Evolutionary conservation across 2,113 vertebrate genomes (phyloP).

Genomic region (Phyllostomus hastatus): DNA sequence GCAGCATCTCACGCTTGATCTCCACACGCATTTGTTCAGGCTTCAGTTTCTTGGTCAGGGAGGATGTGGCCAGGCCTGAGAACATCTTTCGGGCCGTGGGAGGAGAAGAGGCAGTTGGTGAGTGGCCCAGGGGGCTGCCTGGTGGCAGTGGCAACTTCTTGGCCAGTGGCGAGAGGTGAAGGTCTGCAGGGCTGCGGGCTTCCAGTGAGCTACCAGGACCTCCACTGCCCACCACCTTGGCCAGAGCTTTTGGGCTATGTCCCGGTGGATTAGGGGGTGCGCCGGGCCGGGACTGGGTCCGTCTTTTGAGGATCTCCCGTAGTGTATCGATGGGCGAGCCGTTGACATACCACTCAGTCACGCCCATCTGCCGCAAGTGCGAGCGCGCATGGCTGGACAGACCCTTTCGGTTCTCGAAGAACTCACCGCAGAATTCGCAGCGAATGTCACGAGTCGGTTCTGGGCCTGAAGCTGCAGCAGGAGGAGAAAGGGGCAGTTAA

Average conservation of each 20-base stretch:
- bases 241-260: conserved; percentile 72
- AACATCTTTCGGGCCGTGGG: conserved; percentile 85
- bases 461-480: conserved; percentile 77
- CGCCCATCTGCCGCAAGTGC: conserved; percentile 95
- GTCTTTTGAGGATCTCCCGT: conserved; percentile 89
- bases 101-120: conserved; percentile 80
- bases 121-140: conserved; percentile 79
- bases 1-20: conserved; percentile 83
- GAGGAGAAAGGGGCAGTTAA: conserved; percentile 49
- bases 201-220: conserved; percentile 76
- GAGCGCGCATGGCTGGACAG: conserved; percentile 95
- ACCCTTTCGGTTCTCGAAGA: conserved; percentile 96
- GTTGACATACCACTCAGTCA: conserved; percentile 96
- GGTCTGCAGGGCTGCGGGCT: conserved; percentile 71
- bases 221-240: conserved; percentile 69
- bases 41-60: conserved; percentile 82
- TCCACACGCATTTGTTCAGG: conserved; percentile 82
- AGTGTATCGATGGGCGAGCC: conserved; percentile 96
- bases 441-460: conserved; percentile 92
- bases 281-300: conserved; percentile 71
- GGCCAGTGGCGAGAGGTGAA: conserved; percentile 73
- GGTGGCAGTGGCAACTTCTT: conserved; percentile 80
- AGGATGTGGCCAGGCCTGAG: conserved; percentile 77
- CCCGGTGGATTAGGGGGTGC: conserved; percentile 65
- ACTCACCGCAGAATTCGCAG: conserved; percentile 96